A percentile compares a stretch with the other conserved stretches of the same genome.
phyloP scores from a whole-genome alignment of 2,797 vertebrate species.

The Notolabrus celidotus region DNA sequence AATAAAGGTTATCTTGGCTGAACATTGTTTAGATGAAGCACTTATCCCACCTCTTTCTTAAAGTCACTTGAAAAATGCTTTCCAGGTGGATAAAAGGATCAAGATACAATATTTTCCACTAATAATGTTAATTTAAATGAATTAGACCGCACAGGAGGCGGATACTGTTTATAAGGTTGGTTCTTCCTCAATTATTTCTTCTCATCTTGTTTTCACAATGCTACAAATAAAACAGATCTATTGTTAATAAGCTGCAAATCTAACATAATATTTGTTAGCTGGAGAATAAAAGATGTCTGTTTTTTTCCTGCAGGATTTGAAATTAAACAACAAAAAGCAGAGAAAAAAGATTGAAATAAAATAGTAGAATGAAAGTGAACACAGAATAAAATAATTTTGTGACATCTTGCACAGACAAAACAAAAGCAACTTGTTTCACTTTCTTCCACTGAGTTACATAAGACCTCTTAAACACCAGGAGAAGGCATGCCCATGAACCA shows the following conservation, averaged over 20 bases:
- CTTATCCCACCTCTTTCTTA: neutral
- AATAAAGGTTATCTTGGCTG: neutral
- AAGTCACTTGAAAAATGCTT: conserved; percentile 3
- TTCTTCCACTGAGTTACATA: neutral
- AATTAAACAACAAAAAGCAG: neutral
- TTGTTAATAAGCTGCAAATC: conserved; percentile 29
- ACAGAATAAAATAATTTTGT: neutral
- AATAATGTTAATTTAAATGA: conserved; percentile 15
- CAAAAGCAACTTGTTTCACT: neutral
- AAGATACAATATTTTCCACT: conserved; percentile 13
- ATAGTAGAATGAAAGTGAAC: neutral
- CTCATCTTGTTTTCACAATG: conserved; percentile 22
- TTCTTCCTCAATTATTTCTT: conserved; percentile 46
- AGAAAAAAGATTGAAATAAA: neutral
- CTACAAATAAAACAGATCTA: conserved; percentile 13
- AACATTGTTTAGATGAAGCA: conserved; percentile 15
- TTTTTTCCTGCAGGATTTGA: neutral
- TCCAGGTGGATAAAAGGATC: conserved; percentile 9
- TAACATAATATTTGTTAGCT: neutral
- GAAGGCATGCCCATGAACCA: neutral
- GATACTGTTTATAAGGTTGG: conserved; percentile 6
- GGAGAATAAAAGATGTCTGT: neutral
- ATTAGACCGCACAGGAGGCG: conserved; percentile 8
- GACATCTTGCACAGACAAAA: conserved; percentile 11
- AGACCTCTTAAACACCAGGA: conserved; percentile 6